Percentiles rank a stretch among this genome's conserved stretches.
Conservation (phyloP, 2,113 vertebrate genomes). For the Pristiophorus japonicus region DNA sequence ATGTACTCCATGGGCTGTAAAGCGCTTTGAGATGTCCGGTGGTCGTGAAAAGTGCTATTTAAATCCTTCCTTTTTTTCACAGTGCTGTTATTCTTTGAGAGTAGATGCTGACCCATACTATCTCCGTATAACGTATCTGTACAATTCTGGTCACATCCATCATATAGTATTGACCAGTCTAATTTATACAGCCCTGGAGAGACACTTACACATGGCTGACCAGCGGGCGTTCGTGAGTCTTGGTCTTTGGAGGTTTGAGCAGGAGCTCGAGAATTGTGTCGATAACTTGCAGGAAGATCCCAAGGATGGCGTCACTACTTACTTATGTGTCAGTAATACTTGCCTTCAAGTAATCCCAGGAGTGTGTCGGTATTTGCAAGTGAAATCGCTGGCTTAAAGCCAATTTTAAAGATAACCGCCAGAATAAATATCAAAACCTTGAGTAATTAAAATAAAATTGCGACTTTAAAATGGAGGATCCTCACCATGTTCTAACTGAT, state of each 20-base stretch:
- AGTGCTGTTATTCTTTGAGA: neutral
- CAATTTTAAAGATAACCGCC: neutral
- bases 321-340: too few relatives aligned
- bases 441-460: neutral
- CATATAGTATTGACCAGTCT: neutral
- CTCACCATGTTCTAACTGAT: neutral
- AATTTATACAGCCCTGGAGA: too few relatives aligned
- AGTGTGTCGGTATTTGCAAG: neutral
- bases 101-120: neutral
- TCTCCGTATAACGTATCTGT: neutral
- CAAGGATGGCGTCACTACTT: neutral
- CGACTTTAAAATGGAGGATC: neutral
- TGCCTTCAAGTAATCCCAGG: neutral
- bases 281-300: neutral
- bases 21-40: too few relatives aligned
- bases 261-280: neutral
- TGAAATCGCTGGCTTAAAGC: neutral
- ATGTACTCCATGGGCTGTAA: too few relatives aligned
- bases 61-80: too few relatives aligned
- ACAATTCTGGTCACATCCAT: neutral
- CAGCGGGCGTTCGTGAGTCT: neutral
- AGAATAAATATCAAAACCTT: neutral
- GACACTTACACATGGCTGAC: neutral
- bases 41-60: too few relatives aligned
- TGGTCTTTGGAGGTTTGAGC: neutral